A percentile compares a stretch with the other conserved stretches of the same genome.
Conservation (phyloP, 53 echinoderm and acorn worm species). For the Echinarachnius parma region DNA sequence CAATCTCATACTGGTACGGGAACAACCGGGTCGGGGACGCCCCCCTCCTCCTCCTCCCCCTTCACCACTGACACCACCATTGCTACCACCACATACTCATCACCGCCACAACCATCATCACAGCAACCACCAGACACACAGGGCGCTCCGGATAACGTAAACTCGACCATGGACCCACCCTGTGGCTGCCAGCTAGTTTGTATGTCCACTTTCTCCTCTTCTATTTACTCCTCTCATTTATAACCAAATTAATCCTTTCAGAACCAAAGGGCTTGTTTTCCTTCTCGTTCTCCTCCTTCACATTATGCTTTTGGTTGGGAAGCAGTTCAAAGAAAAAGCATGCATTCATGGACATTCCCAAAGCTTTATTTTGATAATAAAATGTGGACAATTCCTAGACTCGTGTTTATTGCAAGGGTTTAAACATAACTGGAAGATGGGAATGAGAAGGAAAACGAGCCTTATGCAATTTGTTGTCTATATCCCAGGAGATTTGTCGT, state of each 20-base stretch:
- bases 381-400: too few relatives aligned
- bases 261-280: too few relatives aligned
- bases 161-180: background rate
- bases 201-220: slow-evolving; percentile 28
- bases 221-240: background rate
- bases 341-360: too few relatives aligned
- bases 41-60: background rate
- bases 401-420: too few relatives aligned
- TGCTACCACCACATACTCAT: slow-evolving; percentile 1
- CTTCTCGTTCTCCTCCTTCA: too few relatives aligned
- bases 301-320: too few relatives aligned
- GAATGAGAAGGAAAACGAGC: too few relatives aligned
- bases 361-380: too few relatives aligned
- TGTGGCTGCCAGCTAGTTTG: slow-evolving; percentile 26
- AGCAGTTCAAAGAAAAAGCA: too few relatives aligned
- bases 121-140: background rate
- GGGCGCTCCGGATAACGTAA: too few relatives aligned
- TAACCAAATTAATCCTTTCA: slow-evolving; percentile 29
- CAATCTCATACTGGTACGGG: slow-evolving; percentile 7
- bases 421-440: too few relatives aligned
- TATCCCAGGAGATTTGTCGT: background rate
- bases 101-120: background rate
- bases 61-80: background rate
- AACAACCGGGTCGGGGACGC: slow-evolving; percentile 2
- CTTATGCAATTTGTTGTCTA: slow-evolving; percentile 31